These are phyloP conservation scores for Meteorus colon DNA, from an alignment of 2,888 invertebrate species.

Conservation along the genomic window DNA sequence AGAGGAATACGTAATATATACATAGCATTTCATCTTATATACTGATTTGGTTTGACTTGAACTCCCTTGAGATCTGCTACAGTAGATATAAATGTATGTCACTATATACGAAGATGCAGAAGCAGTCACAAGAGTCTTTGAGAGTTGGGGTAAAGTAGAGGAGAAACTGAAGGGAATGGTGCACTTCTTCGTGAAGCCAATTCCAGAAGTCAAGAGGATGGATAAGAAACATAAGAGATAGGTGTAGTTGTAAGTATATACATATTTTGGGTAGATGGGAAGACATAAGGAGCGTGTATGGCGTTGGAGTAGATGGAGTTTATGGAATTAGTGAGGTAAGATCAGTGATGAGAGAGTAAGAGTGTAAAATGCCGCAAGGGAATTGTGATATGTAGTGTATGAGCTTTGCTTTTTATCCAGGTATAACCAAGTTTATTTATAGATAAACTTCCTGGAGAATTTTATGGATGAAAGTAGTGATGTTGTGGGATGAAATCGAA, in stretches of 20 bases:
- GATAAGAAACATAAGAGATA: not conserved
- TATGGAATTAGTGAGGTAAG: not conserved
- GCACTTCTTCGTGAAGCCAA: conserved; percentile 18
- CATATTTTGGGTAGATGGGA: not conserved
- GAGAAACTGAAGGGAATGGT: conserved; percentile 7
- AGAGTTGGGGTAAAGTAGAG: not conserved
- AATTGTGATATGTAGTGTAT: not conserved
- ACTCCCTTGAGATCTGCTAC: not conserved
- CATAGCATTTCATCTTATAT: conserved; percentile 45
- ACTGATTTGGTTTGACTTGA: conserved; percentile 45
- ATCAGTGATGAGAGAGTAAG: not conserved
- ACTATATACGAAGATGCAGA: not conserved
- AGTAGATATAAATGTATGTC: not conserved
- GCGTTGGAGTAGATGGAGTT: not conserved
- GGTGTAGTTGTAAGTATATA: not conserved
- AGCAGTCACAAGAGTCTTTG: conserved; percentile 20
- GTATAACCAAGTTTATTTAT: too few relatives aligned
- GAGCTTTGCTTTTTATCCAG: too few relatives aligned
- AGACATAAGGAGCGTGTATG: not conserved
- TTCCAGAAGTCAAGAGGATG: conserved; percentile 1
- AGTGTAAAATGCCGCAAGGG: not conserved
- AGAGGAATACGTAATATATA: conserved; percentile 11
- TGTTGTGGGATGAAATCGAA: too few relatives aligned
- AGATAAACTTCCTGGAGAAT: too few relatives aligned
- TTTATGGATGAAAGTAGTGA: too few relatives aligned